Base-by-base conservation (phyloP, 2,888 invertebrate genomes). In the Oegoconia quadripuncta region DNA sequence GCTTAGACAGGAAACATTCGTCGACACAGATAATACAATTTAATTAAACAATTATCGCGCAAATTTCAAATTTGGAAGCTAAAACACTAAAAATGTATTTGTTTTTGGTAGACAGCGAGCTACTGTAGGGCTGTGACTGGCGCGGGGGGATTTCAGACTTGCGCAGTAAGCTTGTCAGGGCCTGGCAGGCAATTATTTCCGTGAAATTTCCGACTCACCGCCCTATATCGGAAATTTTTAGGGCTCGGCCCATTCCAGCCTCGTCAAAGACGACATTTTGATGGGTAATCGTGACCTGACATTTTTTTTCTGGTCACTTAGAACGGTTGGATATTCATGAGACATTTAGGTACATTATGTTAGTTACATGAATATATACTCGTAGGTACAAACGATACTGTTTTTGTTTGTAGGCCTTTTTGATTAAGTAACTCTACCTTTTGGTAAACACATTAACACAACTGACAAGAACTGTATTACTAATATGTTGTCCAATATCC, bases 131-230 rank as follows among this genome's bases (percentile, higher is more conserved):
- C 46, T 50, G 43, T 57, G 73, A 56, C 81, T 79, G 78, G 81
- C 82, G 81, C 81, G 67, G 55, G 49, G 50, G 43, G 50, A 33
- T 45, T 9, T 32, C 36, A 30, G 59, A 53, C 79, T 67, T 81
- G 82, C 82, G 82, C 59, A 37, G 27, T 64, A 29, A 3, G 27
- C 16, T 18, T 14, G 8, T 41, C 11, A 33, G 52, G 47, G 47
- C 46, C 48, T 46, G 48, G 52, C 61, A 60, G 63, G 64, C 71
- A 77, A 83, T 80, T 74, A 79, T 70, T 72, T 59, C 64, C 59
- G 61, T 66, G 66, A 73, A 74, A 78, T 82, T 79, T 83, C 83
- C 83, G 74, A 47, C 52, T 53, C 59, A 55, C 50, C 61, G 63
- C 59, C 55, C 55, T 51, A 49, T 64, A 68, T 73, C 66, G 70